Percentiles rank a stretch among this genome's conserved stretches.
Evolutionary conservation across 2,113 vertebrate genomes (phyloP).

Genomic region (Podarcis muralis): DNA sequence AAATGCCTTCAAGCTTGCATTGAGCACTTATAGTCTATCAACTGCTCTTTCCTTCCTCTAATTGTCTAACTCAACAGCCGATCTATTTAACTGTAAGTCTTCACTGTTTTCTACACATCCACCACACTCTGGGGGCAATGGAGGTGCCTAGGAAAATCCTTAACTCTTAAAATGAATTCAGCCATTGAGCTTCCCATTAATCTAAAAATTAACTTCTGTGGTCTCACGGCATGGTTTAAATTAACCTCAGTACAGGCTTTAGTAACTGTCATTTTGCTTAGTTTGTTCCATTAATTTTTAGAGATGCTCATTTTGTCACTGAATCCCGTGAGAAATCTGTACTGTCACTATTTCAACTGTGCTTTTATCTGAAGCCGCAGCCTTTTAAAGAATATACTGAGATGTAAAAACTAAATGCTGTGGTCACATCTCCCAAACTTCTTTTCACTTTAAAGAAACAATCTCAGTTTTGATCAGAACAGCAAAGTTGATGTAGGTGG

Average conservation of each 20-base stretch:
- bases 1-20: not conserved
- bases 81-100: not conserved
- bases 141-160: not conserved
- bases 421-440: not conserved
- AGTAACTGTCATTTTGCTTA: not conserved
- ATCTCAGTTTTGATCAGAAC: not conserved
- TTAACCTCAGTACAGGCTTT: not conserved
- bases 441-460: not conserved
- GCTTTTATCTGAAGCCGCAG: not conserved
- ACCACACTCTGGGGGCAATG: not conserved
- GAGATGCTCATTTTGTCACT: not conserved
- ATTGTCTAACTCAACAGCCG: not conserved
- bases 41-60: not conserved
- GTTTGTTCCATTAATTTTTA: not conserved
- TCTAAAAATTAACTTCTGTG: not conserved
- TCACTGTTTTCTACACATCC: not conserved
- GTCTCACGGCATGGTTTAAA: not conserved
- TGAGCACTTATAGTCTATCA: not conserved
- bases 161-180: not conserved
- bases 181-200: not conserved
- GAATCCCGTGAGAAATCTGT: not conserved
- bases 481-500: not conserved
- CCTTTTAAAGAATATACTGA: not conserved
- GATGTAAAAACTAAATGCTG: not conserved
- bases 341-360: not conserved